Conservation (phyloP, 2,797 vertebrate species). For the Acipenser ruthenus region DNA sequence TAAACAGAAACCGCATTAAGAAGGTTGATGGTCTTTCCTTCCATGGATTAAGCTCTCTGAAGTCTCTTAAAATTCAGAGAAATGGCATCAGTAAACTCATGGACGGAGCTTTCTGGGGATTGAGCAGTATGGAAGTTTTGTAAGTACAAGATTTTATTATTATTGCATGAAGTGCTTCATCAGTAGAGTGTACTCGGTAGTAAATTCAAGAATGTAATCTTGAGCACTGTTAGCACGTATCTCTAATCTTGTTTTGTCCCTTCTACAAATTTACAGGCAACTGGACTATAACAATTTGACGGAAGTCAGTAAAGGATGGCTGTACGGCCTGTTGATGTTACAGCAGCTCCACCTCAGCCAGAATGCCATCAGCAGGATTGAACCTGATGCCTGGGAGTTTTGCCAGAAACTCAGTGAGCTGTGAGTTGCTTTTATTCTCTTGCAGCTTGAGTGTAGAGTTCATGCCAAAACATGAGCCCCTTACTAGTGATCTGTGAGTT, state of each 20-base stretch:
- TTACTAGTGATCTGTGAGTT: slow-evolving; percentile 46
- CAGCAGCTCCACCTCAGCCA: slow-evolving; percentile 89
- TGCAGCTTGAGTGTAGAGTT: slow-evolving; percentile 41
- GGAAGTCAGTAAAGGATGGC: slow-evolving; percentile 92
- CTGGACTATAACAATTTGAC: slow-evolving; percentile 94
- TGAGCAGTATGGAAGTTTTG: slow-evolving; percentile 89
- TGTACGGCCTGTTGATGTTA: slow-evolving; percentile 87
- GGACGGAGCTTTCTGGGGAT: slow-evolving; percentile 94
- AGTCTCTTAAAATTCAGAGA: slow-evolving; percentile 82
- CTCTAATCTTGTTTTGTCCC: background rate
- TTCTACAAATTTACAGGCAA: slow-evolving; percentile 59
- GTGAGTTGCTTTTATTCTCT: slow-evolving; percentile 69
- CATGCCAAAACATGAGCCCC: slow-evolving; percentile 56
- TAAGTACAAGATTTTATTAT: slow-evolving; percentile 49
- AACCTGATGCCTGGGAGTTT: slow-evolving; percentile 91
- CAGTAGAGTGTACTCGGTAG: no score
- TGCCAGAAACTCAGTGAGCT: slow-evolving; percentile 93
- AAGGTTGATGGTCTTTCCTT: slow-evolving; percentile 85
- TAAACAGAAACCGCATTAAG: slow-evolving; percentile 87
- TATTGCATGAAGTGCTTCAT: no score
- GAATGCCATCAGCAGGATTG: slow-evolving; percentile 86
- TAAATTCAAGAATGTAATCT: no score
- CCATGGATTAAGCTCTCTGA: slow-evolving; percentile 79
- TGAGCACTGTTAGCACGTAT: no score
- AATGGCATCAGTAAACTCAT: slow-evolving; percentile 80